Evolutionary conservation across 2,797 vertebrate species (phyloP).

Genomic region (Gallinago stenura): DNA sequence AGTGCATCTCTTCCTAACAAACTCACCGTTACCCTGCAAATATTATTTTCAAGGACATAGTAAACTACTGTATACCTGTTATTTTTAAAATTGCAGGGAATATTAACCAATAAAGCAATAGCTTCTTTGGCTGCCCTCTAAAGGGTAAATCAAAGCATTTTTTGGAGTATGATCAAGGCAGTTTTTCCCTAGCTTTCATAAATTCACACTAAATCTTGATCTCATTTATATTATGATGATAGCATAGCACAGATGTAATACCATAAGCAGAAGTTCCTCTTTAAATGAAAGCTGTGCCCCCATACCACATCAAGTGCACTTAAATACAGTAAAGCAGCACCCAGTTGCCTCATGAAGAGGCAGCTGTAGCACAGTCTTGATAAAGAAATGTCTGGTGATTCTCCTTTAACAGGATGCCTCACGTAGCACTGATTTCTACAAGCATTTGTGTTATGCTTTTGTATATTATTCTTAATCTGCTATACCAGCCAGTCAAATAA

Average conservation of each 20-base stretch:
- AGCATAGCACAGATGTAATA: background rate
- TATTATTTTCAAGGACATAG: background rate
- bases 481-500: background rate
- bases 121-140: accelerated
- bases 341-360: background rate
- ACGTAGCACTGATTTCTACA: background rate
- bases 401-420: background rate
- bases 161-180: background rate
- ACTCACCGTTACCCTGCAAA: accelerated
- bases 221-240: background rate
- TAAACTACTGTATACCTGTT: background rate
- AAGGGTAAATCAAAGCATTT: background rate
- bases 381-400: background rate
- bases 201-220: background rate
- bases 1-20: background rate
- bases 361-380: background rate
- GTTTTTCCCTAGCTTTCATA: background rate
- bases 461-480: background rate
- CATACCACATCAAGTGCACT: background rate
- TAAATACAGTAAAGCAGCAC: background rate
- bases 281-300: background rate
- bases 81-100: background rate
- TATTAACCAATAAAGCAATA: background rate
- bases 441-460: background rate
- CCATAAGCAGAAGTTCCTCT: background rate